Evolutionary conservation across 2,888 invertebrate genomes (phyloP), one percentile per base, ranked within the genome.

Genomic region (Tenthredo mesomela): DNA sequence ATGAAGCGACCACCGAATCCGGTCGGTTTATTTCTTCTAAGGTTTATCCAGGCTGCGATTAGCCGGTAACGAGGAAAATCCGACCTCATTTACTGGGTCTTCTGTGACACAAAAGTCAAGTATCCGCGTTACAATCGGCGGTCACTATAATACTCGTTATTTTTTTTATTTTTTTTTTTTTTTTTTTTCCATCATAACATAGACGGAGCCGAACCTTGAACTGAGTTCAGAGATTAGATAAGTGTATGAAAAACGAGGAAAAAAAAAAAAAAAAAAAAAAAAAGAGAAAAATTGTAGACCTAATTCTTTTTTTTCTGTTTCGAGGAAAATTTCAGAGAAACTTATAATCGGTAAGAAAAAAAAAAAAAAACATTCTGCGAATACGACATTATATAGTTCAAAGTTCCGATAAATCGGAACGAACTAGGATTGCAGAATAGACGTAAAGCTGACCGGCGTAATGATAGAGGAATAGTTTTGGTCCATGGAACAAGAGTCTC

Each of bases 1-100:
- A 90, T 90, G 90, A 90, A 88, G 90, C 90, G 89, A 84, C 87
- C 89, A 88, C 88, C 88, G 89, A 87, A 90, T 90, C 89, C 88
- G 88, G 87, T 86, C 61, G 40, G 54, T 18, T 77, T 50, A 18
- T 43, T 40, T 43, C 6, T n/a, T 3, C 21, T 21, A 18, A 43
- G 73, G 67, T 33, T 71, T 73, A 21, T 73, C 40, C 43, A 43
- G 73, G 67, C 43, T 37, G 33, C 77, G 77, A 77, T 77, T 77
- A 54, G 29, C 29, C 9, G 29, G 29, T 50, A 80, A 80, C 40
- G 12, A 58, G 40, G 37, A 61, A 80, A 80, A 61, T 80, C 61
- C 21, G 29, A 61, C 37, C 71, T 73, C 71, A 43, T 73, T 43
- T 73, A 10, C 21, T 18, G 9, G 9, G 12, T 67, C 33, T 33